These are phyloP conservation scores for Smutsia temminckii DNA, from an alignment of 2,797 vertebrate genomes.

Conservation along the genomic window DNA sequence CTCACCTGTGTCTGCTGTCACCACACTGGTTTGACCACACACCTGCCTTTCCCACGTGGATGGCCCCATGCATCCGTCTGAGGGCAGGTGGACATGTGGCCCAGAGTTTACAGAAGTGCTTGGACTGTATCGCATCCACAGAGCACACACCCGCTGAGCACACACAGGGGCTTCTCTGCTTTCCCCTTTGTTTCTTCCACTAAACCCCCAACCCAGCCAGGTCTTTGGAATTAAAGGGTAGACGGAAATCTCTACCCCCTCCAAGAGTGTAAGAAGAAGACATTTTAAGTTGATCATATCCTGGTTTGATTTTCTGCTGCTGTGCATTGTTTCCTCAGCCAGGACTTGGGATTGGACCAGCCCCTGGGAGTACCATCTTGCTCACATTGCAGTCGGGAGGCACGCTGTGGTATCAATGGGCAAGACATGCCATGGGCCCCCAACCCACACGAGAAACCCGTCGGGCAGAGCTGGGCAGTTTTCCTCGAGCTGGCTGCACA, in stretches of 20 bases:
- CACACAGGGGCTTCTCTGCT: background rate
- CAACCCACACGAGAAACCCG: no score
- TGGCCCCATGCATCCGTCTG: fast-evolving
- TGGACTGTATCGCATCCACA: fast-evolving
- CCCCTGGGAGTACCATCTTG: background rate
- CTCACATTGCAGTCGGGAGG: background rate
- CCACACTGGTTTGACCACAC: background rate
- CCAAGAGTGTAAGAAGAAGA: background rate
- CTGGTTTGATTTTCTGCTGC: background rate
- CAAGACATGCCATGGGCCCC: background rate
- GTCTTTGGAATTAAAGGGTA: background rate
- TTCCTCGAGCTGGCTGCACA: background rate
- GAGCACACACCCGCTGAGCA: background rate
- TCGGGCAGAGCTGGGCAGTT: background rate
- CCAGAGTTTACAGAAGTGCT: background rate
- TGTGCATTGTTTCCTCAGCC: fast-evolving
- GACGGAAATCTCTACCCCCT: background rate
- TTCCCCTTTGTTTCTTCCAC: background rate
- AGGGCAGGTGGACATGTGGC: fast-evolving
- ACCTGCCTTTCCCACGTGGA: background rate
- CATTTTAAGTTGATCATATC: background rate
- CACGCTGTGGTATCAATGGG: no score
- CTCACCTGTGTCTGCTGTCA: background rate
- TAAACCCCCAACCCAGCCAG: constrained; percentile 41
- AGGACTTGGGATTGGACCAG: background rate